Evolutionary conservation across 1,140 invertebrate genomes (phyloP).

Genomic region (Maniola jurtina): DNA sequence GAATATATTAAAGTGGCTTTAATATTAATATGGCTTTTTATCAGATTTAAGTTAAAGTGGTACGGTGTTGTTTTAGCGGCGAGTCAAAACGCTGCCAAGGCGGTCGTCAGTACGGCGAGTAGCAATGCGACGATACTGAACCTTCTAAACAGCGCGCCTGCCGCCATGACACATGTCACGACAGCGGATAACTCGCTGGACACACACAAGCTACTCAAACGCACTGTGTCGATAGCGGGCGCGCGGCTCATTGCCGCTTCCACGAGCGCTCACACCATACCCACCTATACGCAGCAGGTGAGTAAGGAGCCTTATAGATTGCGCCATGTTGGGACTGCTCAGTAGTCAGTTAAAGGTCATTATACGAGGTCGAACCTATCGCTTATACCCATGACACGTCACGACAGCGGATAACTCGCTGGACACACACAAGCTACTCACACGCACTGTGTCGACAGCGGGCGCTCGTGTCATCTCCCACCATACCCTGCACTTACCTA

Average conservation of each 20-base stretch:
- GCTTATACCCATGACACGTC: slow-evolving; percentile 81
- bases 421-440: slow-evolving; percentile 58
- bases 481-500: slow-evolving; percentile 59
- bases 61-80: slow-evolving; percentile 52
- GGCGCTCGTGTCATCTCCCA: slow-evolving; percentile 59
- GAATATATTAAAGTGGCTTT: too few relatives aligned
- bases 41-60: too few relatives aligned
- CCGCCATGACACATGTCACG: slow-evolving; percentile 79
- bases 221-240: slow-evolving; percentile 58
- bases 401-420: slow-evolving; percentile 52
- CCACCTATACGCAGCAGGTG: slow-evolving; percentile 66
- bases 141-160: slow-evolving; percentile 85
- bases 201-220: slow-evolving; percentile 56
- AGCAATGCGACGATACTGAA: slow-evolving; percentile 86
- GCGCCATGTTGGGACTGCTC: too few relatives aligned
- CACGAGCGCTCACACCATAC: slow-evolving; percentile 51
- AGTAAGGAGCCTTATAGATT: neutral
- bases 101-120: slow-evolving; percentile 74
- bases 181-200: slow-evolving; percentile 55
- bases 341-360: too few relatives aligned
- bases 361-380: slow-evolving; percentile 26
- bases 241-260: slow-evolving; percentile 57
- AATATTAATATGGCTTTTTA: too few relatives aligned
- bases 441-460: slow-evolving; percentile 55
- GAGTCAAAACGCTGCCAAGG: slow-evolving; percentile 77